These are phyloP conservation scores for Crotalus helleri DNA, from an alignment of 2,113 vertebrate genomes.

Conservation along the genomic window DNA sequence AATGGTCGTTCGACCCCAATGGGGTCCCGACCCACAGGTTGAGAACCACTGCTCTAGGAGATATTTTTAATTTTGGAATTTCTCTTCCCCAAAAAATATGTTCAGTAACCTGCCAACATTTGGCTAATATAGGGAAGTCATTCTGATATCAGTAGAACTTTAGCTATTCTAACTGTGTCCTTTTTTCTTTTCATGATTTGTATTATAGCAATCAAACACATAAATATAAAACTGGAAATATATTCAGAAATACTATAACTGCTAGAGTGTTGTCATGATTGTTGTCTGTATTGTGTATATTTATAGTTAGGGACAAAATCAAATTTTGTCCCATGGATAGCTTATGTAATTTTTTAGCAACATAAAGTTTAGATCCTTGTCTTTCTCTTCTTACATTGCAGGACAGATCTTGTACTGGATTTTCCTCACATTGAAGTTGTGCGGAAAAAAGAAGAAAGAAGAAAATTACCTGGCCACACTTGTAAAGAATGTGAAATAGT, in stretches of 20 bases:
- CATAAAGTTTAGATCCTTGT: background rate
- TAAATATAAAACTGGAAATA: background rate
- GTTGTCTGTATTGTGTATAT: background rate
- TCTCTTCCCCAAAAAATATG: background rate
- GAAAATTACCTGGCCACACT: constrained; percentile 87
- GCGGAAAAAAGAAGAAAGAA: constrained; percentile 93
- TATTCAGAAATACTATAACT: background rate
- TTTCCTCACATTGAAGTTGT: constrained; percentile 91
- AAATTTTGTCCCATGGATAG: background rate
- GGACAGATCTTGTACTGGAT: constrained; percentile 68
- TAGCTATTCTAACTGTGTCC: background rate
- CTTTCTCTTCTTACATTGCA: constrained; percentile 43
- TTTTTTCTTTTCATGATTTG: background rate
- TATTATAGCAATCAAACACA: background rate
- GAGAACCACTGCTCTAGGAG: no score
- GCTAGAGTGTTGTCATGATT: background rate
- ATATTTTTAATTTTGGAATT: background rate
- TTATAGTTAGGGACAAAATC: background rate
- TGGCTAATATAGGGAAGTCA: background rate
- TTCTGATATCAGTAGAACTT: background rate
- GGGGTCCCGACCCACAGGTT: no score
- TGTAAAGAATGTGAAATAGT: constrained; percentile 97
- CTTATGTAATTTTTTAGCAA: background rate
- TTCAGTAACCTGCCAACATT: background rate
- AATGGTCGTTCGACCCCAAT: no score